Evolutionary conservation across 2,797 vertebrate genomes (phyloP), one percentile per base, ranked within the genome.

Genomic region (Microcaecilia unicolor): DNA sequence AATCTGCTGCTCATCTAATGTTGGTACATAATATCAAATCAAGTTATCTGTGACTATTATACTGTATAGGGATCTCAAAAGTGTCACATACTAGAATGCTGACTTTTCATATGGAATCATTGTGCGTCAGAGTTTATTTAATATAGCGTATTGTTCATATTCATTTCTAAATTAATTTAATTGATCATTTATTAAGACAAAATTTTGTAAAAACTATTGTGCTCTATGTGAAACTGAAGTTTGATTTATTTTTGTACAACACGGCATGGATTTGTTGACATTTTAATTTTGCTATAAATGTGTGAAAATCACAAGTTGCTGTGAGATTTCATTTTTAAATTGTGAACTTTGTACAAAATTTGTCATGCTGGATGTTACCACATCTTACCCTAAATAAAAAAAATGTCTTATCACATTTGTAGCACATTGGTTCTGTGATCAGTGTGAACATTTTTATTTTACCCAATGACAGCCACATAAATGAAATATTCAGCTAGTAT

Each of bases 161-260:
- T 93, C 78, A 89, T 93, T 94, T 93, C 70, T 81, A 88, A 88
- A 83, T 91, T 92, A 82, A 89, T 89, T 93, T 93, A 87, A 90
- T 90, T 91, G 85, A 87, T 87, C 91, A 91, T 97, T 85, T 87
- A 94, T 89, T 85, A 93, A 92, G 90, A 97, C 88, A 82, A 88
- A 93, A 92, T 98, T 98, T 95, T 98, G 98, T 88, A 92, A 95
- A 97, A 93, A 81, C 85, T 86, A 83, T 90, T 81, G 94, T 97
- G 93, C 91, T 97, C 92, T 95, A 92, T 97, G 93, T 98, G 93
- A 90, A 94, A 93, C 91, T 93, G 93, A 94, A 92, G 92, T 98
- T 95, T 97, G 87, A 95, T 98, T 98, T 98, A 98, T 98, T 98
- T 98, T 98, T 98, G 91, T 98, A 97, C 91, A 81, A 97, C 93